Conservation (phyloP, 2,113 vertebrate genomes). For the Dromaius novaehollandiae region DNA sequence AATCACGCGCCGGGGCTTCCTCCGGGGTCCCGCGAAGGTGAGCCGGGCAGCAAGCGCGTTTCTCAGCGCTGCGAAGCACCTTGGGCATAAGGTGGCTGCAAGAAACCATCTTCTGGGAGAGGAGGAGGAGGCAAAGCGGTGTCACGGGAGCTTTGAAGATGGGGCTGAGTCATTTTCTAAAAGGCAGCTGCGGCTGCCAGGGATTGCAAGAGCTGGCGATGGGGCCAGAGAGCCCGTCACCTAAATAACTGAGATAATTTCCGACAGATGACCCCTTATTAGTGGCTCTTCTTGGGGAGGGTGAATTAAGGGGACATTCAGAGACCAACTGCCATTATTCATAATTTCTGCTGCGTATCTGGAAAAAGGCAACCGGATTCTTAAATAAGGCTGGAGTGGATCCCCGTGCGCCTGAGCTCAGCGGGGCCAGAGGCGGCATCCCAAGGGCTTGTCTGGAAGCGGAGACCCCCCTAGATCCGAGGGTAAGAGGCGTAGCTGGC, state of each 20-base stretch:
- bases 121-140: not conserved
- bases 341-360: accelerated
- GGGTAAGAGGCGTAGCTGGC: slow-evolving; percentile 47
- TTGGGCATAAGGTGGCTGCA: not conserved
- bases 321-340: accelerated
- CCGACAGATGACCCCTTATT: not conserved
- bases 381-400: not conserved
- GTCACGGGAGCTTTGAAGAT: not conserved
- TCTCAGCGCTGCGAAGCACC: accelerated
- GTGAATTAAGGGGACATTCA: accelerated
- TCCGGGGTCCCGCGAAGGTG: accelerated
- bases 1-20: not conserved
- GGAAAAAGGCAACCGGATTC: accelerated
- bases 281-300: not conserved
- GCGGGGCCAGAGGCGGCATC: accelerated
- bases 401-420: not conserved
- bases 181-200: not conserved
- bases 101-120: not conserved
- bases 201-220: not conserved
- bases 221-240: not conserved
- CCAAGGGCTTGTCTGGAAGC: not conserved
- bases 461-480: slow-evolving; percentile 9
- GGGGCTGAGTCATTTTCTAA: not conserved
- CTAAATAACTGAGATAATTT: not conserved
- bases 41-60: not conserved